phyloP scores from a whole-genome alignment of 1,140 invertebrate species.

The Panonychus citri region DNA sequence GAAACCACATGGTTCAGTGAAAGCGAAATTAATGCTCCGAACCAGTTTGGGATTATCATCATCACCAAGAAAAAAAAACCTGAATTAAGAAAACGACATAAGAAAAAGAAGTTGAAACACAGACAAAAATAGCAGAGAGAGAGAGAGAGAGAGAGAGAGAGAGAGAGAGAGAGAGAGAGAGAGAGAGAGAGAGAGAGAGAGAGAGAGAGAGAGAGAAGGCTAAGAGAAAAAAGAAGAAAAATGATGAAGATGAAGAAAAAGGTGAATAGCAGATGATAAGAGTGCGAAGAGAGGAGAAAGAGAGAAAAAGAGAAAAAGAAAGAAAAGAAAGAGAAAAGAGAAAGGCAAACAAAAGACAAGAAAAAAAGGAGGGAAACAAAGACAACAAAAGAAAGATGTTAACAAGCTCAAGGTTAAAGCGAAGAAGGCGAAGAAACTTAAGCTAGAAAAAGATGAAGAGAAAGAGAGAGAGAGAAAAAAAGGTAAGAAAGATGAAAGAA shows the following conservation, averaged over 20 bases:
- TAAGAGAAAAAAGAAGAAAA: not conserved
- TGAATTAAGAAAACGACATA: not conserved
- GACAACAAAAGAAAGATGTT: not conserved
- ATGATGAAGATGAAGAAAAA: not conserved
- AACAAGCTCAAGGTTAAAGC: not conserved
- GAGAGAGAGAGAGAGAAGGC: not conserved
- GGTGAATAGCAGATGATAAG: not conserved
- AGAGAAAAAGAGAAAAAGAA: not conserved
- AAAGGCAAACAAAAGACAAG: not conserved
- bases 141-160: not conserved
- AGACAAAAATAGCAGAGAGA: not conserved
- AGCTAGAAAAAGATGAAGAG: not conserved
- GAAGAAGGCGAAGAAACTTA: not conserved
- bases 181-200: not conserved
- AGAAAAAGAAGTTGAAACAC: not conserved
- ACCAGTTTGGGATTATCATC: not conserved
- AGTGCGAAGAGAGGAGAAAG: not conserved
- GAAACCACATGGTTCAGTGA: not conserved
- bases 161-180: not conserved
- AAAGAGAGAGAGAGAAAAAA: not conserved
- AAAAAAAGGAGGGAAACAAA: not conserved
- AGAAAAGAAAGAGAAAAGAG: not conserved
- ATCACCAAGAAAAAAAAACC: not conserved
- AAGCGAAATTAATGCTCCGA: not conserved
- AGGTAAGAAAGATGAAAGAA: not conserved